Evolutionary conservation across 2,113 vertebrate species (phyloP).

Genomic region (Tringa solitaria): DNA sequence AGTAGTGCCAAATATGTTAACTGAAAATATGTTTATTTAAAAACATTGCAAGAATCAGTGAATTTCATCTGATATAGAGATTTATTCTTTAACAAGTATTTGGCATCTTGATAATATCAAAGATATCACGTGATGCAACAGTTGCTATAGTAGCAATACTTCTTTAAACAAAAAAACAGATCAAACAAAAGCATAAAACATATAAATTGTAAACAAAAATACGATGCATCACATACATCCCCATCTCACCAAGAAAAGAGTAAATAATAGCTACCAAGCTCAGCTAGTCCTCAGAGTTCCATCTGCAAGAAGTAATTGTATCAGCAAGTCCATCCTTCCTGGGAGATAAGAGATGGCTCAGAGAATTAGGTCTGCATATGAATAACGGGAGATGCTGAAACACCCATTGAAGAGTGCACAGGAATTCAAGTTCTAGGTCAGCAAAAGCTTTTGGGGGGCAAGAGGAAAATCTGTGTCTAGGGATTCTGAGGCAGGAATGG

Average conservation of each 20-base stretch:
- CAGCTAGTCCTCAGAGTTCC: background rate
- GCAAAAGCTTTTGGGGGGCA: background rate
- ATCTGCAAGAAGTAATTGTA: background rate
- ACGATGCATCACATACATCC: background rate
- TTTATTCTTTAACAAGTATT: constrained; percentile 63
- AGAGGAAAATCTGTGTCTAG: background rate
- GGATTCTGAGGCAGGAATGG: background rate
- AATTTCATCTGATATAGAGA: background rate
- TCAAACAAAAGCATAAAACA: constrained; percentile 69
- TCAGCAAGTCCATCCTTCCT: background rate
- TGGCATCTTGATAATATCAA: constrained; percentile 56
- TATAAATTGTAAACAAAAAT: constrained; percentile 63
- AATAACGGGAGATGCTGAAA: background rate
- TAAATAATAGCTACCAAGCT: background rate
- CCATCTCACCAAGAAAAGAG: background rate
- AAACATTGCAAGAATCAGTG: constrained; percentile 20
- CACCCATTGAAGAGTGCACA: background rate
- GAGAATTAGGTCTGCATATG: background rate
- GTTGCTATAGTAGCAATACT: constrained; percentile 76
- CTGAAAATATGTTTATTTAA: constrained; percentile 24
- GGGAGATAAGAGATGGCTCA: background rate
- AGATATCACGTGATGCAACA: constrained; percentile 60
- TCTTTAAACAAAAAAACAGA: constrained; percentile 66
- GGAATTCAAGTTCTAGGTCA: background rate
- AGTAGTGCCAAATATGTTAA: background rate